These are phyloP conservation scores for Trichonephila clavipes DNA, from an alignment of 1,140 invertebrate species.

Conservation along the genomic window DNA sequence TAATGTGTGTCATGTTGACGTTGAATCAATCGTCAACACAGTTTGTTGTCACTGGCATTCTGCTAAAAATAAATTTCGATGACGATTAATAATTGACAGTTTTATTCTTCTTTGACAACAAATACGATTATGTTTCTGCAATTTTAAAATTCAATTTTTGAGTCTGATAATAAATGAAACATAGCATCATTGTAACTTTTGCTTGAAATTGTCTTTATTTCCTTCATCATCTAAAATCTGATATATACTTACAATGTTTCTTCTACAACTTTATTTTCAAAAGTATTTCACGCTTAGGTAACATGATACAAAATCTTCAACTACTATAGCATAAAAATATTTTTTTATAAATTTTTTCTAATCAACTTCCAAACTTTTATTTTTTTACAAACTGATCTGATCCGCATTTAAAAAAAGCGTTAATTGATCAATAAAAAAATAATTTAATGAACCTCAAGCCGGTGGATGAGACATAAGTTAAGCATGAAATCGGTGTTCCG, in stretches of 20 bases:
- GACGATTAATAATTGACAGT: too few relatives aligned
- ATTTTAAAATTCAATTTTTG: too few relatives aligned
- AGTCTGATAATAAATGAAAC: too few relatives aligned
- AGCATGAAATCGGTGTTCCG: slow-evolving; percentile 33
- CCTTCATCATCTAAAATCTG: neutral
- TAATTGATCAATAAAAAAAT: slow-evolving; percentile 6
- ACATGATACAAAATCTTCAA: neutral
- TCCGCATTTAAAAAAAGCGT: neutral
- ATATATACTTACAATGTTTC: neutral
- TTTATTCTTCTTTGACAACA: too few relatives aligned
- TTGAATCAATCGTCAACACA: too few relatives aligned
- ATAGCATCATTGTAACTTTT: too few relatives aligned
- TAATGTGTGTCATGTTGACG: too few relatives aligned
- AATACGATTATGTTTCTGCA: too few relatives aligned
- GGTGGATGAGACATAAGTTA: slow-evolving; percentile 56
- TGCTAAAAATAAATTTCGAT: too few relatives aligned
- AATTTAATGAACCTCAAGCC: neutral
- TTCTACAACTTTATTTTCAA: neutral
- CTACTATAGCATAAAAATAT: too few relatives aligned
- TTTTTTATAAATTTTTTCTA: neutral
- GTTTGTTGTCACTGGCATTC: too few relatives aligned
- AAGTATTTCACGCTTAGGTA: neutral
- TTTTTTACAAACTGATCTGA: neutral
- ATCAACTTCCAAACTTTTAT: neutral
- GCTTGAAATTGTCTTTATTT: neutral